Percentiles rank a stretch among this genome's conserved stretches.
phyloP scores from a whole-genome alignment of 2,113 vertebrate species.

The Nycticebus coucang region DNA sequence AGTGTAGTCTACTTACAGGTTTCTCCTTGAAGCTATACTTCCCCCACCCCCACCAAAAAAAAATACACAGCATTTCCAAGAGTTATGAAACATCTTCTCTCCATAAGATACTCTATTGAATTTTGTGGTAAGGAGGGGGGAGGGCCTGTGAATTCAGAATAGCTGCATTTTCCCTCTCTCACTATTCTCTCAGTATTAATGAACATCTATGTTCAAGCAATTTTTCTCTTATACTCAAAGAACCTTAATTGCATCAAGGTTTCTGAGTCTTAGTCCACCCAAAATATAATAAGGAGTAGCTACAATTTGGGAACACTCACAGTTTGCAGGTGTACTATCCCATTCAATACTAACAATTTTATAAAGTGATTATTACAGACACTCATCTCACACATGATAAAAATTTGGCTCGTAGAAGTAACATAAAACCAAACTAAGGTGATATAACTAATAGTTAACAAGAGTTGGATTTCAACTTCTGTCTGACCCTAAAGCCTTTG shows the following conservation, averaged over 20 bases:
- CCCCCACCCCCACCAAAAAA: not conserved
- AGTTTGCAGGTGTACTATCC: not conserved
- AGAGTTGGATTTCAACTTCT: not conserved
- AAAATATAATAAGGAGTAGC: not conserved
- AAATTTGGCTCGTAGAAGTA: not conserved
- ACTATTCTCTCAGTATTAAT: not conserved
- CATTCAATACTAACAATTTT: not conserved
- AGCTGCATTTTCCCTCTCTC: not conserved
- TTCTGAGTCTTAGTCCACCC: not conserved
- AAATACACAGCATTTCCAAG: not conserved
- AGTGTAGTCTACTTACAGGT: not conserved
- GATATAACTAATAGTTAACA: not conserved
- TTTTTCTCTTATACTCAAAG: slow-evolving; percentile 23
- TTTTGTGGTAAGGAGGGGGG: not conserved
- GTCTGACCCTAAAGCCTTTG: not conserved
- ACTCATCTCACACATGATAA: not conserved
- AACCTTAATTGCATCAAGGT: not conserved
- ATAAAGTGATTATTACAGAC: not conserved
- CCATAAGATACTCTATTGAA: not conserved
- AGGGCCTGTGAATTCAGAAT: not conserved
- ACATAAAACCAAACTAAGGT: not conserved
- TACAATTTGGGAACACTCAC: not conserved
- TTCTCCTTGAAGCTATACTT: not conserved
- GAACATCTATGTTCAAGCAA: not conserved
- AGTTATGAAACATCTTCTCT: not conserved